phyloP scores from a whole-genome alignment of 2,797 vertebrate species.

The Melanotaenia trifasciata region DNA sequence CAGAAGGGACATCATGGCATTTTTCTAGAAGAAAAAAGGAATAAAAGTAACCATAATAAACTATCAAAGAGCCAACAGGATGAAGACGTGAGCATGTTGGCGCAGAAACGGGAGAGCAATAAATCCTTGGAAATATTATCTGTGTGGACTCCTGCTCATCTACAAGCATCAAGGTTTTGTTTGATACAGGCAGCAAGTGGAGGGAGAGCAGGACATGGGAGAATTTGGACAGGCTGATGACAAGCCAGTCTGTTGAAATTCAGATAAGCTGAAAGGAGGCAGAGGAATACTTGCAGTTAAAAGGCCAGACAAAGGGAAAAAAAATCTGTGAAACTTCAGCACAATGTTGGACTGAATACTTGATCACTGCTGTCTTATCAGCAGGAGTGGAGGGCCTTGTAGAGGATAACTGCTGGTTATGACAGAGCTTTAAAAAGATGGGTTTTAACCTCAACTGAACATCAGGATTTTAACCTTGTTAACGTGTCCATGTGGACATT shows the following conservation, averaged over 20 bases:
- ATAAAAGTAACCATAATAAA: constrained; percentile 1
- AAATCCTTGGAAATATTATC: constrained; percentile 3
- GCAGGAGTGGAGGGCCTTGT: constrained; percentile 13
- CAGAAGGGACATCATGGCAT: not conserved
- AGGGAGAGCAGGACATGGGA: not conserved
- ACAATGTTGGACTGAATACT: constrained; percentile 31
- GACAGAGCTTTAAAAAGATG: not conserved
- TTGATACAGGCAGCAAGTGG: constrained; percentile 18
- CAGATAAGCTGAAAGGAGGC: constrained; percentile 38
- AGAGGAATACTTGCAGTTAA: constrained; percentile 26
- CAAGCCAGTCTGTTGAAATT: constrained; percentile 47
- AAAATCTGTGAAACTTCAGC: constrained; percentile 40
- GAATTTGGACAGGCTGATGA: constrained; percentile 45
- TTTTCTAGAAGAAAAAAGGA: constrained; percentile 12
- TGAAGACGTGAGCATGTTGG: constrained; percentile 7
- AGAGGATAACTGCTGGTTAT: constrained; percentile 7
- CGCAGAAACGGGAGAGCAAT: not conserved
- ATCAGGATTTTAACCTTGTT: not conserved
- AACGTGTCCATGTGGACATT: not conserved
- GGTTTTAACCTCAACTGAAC: not conserved
- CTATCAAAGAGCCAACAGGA: not conserved
- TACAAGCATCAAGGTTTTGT: constrained; percentile 29
- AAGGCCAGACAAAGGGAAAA: constrained; percentile 16
- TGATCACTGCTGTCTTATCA: constrained; percentile 32
- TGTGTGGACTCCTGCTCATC: constrained; percentile 11